Conservation (phyloP, 2,797 vertebrate species). For the Monodelphis domestica region DNA sequence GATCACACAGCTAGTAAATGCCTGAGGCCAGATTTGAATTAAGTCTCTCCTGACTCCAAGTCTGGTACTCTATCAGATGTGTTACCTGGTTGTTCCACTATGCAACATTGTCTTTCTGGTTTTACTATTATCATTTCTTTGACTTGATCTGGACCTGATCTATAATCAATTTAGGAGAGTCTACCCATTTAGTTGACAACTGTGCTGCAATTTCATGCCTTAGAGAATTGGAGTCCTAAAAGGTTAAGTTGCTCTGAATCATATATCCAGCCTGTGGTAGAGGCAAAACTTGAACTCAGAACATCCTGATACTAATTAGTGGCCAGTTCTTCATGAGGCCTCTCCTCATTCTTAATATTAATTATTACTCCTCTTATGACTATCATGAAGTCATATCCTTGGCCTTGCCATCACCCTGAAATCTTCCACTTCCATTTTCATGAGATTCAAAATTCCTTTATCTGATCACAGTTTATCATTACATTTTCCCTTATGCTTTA, state of each 20-base stretch:
- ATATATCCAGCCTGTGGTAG: not conserved
- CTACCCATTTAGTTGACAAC: not conserved
- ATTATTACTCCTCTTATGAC: not conserved
- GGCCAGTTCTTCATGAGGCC: not conserved
- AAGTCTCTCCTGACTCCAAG: too few species aligned
- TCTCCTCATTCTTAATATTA: not conserved
- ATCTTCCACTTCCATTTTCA: not conserved
- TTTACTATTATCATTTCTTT: too few species aligned
- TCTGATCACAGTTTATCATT: not conserved
- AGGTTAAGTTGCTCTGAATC: not conserved
- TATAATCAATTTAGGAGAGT: not conserved
- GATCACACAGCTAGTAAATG: too few species aligned
- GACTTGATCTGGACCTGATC: not conserved
- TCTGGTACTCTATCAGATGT: too few species aligned
- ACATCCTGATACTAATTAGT: not conserved
- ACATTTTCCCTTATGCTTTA: not conserved
- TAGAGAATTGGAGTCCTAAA: not conserved
- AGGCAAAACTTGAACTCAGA: too few species aligned
- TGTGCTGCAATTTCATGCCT: not conserved
- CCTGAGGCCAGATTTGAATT: too few species aligned
- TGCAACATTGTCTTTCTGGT: not conserved
- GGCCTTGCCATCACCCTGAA: not conserved
- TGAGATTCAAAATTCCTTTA: not conserved
- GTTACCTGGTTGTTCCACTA: too few species aligned
- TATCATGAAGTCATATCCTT: not conserved